phyloP scores from a whole-genome alignment of 2,888 invertebrate species.

The Dryobota labecula region DNA sequence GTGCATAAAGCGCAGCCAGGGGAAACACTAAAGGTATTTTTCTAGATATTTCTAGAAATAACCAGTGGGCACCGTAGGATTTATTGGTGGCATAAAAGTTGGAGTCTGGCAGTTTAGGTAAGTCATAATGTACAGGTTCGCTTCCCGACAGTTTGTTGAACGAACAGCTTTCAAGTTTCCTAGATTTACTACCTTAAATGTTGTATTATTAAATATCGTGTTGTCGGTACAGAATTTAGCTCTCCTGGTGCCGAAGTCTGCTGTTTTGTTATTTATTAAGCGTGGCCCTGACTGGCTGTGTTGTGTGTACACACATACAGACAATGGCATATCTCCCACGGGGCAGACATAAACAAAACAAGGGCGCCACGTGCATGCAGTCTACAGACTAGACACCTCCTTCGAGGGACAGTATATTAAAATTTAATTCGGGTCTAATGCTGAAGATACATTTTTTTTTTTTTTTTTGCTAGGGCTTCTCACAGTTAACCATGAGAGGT shows the following conservation, averaged over 20 bases:
- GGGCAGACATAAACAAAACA: conserved; percentile 46
- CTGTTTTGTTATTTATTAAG: conserved; percentile 57
- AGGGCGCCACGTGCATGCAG: conserved; percentile 42
- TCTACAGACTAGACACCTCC: conserved; percentile 19
- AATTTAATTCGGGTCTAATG: conserved; percentile 15
- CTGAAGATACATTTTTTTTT: too few relatives aligned
- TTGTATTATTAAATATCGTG: conserved; percentile 55
- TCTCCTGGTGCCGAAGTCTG: conserved; percentile 29
- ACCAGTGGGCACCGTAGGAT: conserved; percentile 70
- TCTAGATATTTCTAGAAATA: conserved; percentile 75
- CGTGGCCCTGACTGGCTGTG: conserved; percentile 26
- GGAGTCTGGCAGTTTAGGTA: conserved; percentile 76
- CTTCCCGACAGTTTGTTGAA: conserved; percentile 64
- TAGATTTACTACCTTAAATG: conserved; percentile 67
- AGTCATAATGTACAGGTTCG: conserved; percentile 79
- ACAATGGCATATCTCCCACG: conserved; percentile 49
- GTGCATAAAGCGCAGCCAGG: conserved; percentile 66
- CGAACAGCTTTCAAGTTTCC: conserved; percentile 71
- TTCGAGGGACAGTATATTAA: conserved; percentile 26
- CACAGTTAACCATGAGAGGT: too few relatives aligned
- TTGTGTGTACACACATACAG: conserved; percentile 21
- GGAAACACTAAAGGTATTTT: conserved; percentile 68
- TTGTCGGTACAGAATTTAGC: conserved; percentile 51
- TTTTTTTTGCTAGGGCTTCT: too few relatives aligned
- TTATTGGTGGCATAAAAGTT: conserved; percentile 84